phyloP scores from a whole-genome alignment of 2,797 vertebrate species.

The Xerus rutilus region DNA sequence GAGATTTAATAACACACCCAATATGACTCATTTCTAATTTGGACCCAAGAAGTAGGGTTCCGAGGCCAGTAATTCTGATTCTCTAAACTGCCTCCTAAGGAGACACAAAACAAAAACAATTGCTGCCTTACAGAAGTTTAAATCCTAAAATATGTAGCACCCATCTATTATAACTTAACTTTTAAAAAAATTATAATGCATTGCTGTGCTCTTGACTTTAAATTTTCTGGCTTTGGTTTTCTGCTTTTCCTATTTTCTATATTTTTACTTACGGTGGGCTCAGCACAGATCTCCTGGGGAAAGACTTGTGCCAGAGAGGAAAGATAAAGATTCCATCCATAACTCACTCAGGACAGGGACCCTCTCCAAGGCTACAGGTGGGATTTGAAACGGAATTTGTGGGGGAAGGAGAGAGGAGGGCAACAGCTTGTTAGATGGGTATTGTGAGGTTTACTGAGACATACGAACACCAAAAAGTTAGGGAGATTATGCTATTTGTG shows the following conservation, averaged over 20 bases:
- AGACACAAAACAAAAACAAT: neutral
- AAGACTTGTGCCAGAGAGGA: constrained; percentile 68
- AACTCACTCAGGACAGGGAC: constrained; percentile 59
- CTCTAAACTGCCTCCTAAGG: constrained; percentile 27
- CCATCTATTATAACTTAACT: neutral
- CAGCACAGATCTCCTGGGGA: constrained; percentile 57
- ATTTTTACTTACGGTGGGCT: constrained; percentile 64
- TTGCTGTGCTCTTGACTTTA: neutral
- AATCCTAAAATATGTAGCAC: neutral
- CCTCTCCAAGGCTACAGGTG: constrained; percentile 51
- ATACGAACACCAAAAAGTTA: neutral
- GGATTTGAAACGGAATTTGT: constrained; percentile 57
- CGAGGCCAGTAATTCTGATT: constrained; percentile 17
- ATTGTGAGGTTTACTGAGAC: neutral
- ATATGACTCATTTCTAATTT: neutral
- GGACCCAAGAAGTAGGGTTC: neutral
- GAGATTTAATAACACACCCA: neutral
- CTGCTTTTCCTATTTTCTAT: constrained; percentile 63
- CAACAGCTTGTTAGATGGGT: neutral
- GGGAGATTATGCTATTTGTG: neutral
- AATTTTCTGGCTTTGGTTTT: constrained; percentile 32
- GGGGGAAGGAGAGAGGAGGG: neutral
- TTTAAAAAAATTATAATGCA: neutral
- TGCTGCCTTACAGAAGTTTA: constrained; percentile 38
- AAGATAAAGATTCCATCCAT: constrained; percentile 61